A percentile compares a stretch with the other conserved stretches of the same genome.
phyloP scores from a whole-genome alignment of 2,113 vertebrate genomes.

The Psilopogon haemacephalus region DNA sequence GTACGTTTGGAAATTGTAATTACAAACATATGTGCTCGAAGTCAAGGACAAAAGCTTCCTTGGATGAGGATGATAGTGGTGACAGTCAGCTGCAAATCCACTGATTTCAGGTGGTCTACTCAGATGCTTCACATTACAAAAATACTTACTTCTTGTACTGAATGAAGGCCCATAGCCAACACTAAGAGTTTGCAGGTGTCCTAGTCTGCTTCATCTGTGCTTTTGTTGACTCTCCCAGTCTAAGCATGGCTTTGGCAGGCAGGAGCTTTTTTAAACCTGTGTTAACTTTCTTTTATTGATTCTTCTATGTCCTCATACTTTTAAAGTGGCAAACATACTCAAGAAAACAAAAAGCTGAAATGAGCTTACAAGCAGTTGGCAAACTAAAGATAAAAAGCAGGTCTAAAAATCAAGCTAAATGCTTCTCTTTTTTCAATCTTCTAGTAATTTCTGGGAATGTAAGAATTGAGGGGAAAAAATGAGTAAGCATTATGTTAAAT shows the following conservation, averaged over 20 bases:
- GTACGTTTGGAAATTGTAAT: not conserved
- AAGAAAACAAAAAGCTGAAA: slow-evolving; percentile 29
- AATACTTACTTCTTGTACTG: not conserved
- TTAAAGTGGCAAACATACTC: slow-evolving; percentile 19
- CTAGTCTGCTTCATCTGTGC: slow-evolving; percentile 20
- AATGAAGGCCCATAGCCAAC: not conserved
- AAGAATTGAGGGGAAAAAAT: slow-evolving; percentile 60
- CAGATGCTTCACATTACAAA: not conserved
- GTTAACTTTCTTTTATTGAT: slow-evolving; percentile 50
- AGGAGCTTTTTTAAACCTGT: slow-evolving; percentile 38
- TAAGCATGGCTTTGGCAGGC: slow-evolving; percentile 25
- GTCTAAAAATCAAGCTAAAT: slow-evolving; percentile 20
- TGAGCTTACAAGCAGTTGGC: not conserved
- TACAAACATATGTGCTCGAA: not conserved
- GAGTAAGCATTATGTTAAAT: slow-evolving; percentile 62
- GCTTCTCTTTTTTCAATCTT: slow-evolving; percentile 36
- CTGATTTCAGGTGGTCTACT: not conserved
- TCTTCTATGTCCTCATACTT: slow-evolving; percentile 33
- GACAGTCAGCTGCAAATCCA: not conserved
- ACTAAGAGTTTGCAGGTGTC: slow-evolving; percentile 48
- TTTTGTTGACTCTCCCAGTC: slow-evolving; percentile 51
- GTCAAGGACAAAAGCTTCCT: not conserved
- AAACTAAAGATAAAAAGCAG: not conserved
- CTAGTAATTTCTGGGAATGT: slow-evolving; percentile 53
- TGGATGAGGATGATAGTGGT: not conserved